Conservation (phyloP, 2,797 vertebrate species). For the Pseudochromis fuscus region DNA sequence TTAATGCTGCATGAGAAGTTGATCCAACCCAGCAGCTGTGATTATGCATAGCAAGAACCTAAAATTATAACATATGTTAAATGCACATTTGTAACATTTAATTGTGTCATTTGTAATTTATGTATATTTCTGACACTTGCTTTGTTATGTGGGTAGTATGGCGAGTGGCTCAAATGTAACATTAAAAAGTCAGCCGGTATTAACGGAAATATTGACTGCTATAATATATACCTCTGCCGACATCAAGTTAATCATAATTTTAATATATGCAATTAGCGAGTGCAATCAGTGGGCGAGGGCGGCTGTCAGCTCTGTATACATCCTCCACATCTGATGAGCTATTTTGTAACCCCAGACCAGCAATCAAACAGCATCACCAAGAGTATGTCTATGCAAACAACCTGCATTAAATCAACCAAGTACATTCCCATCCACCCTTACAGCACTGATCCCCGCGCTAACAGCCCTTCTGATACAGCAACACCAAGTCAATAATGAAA, state of each 20-base stretch:
- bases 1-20: background rate
- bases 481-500: slow-evolving; percentile 41
- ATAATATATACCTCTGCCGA: slow-evolving; percentile 7
- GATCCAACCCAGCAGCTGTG: background rate
- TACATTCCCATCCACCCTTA: background rate
- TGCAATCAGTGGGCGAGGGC: slow-evolving; percentile 32
- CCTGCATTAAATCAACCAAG: slow-evolving; percentile 38
- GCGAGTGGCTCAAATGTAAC: background rate
- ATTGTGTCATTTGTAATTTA: background rate
- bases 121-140: too few relatives aligned
- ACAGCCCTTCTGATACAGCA: slow-evolving; percentile 31
- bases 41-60: background rate
- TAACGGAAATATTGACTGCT: slow-evolving; percentile 1
- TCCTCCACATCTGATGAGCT: slow-evolving; percentile 42
- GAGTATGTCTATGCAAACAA: slow-evolving; percentile 32
- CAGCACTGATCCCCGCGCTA: slow-evolving; percentile 31
- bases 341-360: slow-evolving; percentile 42
- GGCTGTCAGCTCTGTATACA: slow-evolving; percentile 23
- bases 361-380: slow-evolving; percentile 28
- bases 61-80: background rate
- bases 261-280: slow-evolving; percentile 36
- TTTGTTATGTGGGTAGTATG: background rate
- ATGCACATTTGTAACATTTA: background rate
- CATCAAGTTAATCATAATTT: slow-evolving; percentile 16
- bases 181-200: background rate